Base-by-base conservation (phyloP, 1,140 invertebrate genomes). In the Colletes gigas region DNA sequence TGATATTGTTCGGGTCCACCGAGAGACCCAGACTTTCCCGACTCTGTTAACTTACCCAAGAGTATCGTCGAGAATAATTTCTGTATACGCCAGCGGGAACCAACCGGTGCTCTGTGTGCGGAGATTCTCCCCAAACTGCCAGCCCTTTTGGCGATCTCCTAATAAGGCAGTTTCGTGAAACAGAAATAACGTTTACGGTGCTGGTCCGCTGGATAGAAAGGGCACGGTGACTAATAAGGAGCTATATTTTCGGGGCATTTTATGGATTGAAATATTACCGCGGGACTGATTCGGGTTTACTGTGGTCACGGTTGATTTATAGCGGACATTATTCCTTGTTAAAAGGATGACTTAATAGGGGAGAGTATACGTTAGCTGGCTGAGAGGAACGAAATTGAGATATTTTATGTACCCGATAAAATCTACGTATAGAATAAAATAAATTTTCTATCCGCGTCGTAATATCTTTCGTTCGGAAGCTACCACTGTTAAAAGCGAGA, bases 91-190 rank as follows among this genome's bases (percentile, higher is more conserved):
- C 54, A 98, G 93, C 1, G 98, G 98, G 92, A 99, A 98, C 98
- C 98, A 99, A 17, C 98, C 98, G 79, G 97, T 97, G 88, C 97
- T 95, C 90, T 98, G 97, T 39, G 97, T 98, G 17, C 97, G 94
- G 78, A 98, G 92, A 92, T 99, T 98, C 91, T 98, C 97, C 39
- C 98, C 98, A 90, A 98, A 99, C 91, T 99, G 98, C 98, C 98
- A 99, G 62, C 98, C 98, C 91, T 98, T 98, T 88, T 97, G 98
- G 81, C 97, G 95, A 86, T 98, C 97, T 54, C 95, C 94, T 95
- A 83, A 67, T 83, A 82, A 80, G 10, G 41, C 44, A 78, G 39
- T 81, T 82, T 62, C 52, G 55, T 73, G 41, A 73, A 79, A 73
- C 52, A 72, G 55, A 65, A 21, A 68, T 83, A 68, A 69, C 63